phyloP scores from a whole-genome alignment of 2,888 invertebrate genomes.

The Liodrosophila aerea region DNA sequence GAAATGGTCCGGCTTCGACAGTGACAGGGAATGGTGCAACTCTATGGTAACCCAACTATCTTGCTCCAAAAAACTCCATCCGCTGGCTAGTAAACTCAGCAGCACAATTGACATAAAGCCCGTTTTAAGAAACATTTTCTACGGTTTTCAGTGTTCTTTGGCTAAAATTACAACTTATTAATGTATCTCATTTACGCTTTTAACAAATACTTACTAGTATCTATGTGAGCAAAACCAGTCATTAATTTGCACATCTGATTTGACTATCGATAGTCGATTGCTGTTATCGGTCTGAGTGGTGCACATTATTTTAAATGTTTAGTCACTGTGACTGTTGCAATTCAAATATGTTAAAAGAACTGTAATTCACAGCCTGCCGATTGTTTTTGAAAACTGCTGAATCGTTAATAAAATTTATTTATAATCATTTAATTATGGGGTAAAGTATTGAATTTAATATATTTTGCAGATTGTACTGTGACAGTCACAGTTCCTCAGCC shows the following conservation, averaged over 20 bases:
- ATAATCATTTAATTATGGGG: no score
- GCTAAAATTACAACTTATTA: no score
- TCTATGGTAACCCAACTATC: conserved; percentile 89
- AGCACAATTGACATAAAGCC: conserved; percentile 25
- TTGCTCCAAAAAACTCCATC: conserved; percentile 85
- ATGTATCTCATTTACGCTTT: background rate
- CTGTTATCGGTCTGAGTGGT: background rate
- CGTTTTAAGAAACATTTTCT: conserved; percentile 26
- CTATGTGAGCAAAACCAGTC: no score
- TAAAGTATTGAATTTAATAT: no score
- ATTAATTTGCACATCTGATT: conserved; percentile 48
- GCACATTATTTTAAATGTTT: background rate
- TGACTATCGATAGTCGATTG: conserved; percentile 32
- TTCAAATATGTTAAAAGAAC: no score
- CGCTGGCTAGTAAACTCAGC: conserved; percentile 33
- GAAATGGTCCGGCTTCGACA: conserved; percentile 84
- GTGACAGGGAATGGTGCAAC: conserved; percentile 87
- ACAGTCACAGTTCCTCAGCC: background rate
- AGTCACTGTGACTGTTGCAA: background rate
- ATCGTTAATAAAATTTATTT: no score
- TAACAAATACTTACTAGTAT: conserved; percentile 21
- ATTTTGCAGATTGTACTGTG: no score
- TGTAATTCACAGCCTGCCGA: no score
- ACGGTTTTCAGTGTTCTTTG: no score
- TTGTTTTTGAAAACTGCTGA: no score